Base-by-base conservation (phyloP, 2,797 vertebrate species). In the Amblyraja radiata region DNA sequence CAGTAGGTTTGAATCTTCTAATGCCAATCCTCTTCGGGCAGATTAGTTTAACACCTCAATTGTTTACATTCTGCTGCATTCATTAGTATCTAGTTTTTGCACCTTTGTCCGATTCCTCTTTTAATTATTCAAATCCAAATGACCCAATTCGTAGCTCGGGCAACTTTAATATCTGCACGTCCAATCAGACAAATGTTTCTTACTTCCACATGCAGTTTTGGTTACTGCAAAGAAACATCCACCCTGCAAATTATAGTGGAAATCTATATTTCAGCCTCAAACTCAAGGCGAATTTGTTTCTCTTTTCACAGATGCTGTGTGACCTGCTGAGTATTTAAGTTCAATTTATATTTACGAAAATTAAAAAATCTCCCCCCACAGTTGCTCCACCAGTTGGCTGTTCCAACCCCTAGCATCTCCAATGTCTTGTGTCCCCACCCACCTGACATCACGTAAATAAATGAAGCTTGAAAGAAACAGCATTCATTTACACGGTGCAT, bases 111-210 rank as follows among this genome's bases (percentile, higher is more conserved):
- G n/a, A 77, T n/a, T 77, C 76, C 1, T 77, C 28, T 74, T 76
- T 78, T 36, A 78, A 78, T 78, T 78, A 78, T 78, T 86, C 28
- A 86, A 63, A 86, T 86, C 46, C 78, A 80, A 39, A 80, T 18
- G 11, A 28, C 46, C 81, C 83, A 65, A 63, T 86, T 86, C n/a
- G 8, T 32, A 14, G 13, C 63, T 16, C n/a, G 25, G n/a, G 13
- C n/a, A 28, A 86, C 58, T 5, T 80, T 61, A n/a, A 8, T n/a
- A 86, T 13, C 28, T 11, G 28, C 6, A 65, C 28, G 16, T 63
- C 61, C 8, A 14, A 63, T 63, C 83, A 61, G 9, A 14, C 54
- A 18, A 86, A n/a, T 1, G 1, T 63, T 32, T 16, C 28, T 32
- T 63, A 86, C 13, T 63, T 63, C 65, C 83, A 86, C 8, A 61